Percentiles rank a stretch among this genome's conserved stretches.
phyloP scores from a whole-genome alignment of 1,140 invertebrate species.

The Ceratitis capitata region DNA sequence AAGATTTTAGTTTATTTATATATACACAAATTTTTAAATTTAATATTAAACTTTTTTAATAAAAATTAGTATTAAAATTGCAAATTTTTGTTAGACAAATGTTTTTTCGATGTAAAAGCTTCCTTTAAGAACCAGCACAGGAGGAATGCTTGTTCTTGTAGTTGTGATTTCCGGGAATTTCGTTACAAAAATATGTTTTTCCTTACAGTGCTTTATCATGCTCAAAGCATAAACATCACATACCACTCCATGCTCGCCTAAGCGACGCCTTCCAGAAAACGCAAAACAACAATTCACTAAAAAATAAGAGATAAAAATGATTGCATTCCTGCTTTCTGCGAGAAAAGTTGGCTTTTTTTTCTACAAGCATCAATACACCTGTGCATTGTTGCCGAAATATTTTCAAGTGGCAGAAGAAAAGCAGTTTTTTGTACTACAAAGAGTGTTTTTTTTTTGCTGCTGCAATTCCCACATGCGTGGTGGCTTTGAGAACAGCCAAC shows the following conservation, averaged over 20 bases:
- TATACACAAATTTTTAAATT: too few relatives aligned
- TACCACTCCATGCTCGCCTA: not conserved
- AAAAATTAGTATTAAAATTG: too few relatives aligned
- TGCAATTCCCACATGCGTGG: conserved; percentile 19
- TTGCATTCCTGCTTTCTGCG: not conserved
- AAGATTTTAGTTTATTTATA: too few relatives aligned
- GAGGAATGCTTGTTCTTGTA: too few relatives aligned
- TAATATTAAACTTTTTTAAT: too few relatives aligned
- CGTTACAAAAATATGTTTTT: not conserved
- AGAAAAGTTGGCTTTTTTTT: not conserved
- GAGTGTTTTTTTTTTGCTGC: too few relatives aligned
- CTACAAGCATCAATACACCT: not conserved
- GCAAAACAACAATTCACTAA: not conserved
- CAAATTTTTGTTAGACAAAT: too few relatives aligned
- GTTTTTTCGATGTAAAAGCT: too few relatives aligned
- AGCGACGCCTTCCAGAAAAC: not conserved
- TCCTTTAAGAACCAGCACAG: too few relatives aligned
- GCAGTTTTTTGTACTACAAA: not conserved
- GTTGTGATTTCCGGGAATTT: too few relatives aligned
- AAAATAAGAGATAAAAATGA: not conserved
- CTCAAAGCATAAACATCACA: not conserved
- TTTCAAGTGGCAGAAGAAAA: not conserved
- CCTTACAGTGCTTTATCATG: not conserved
- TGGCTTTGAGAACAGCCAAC: not conserved
- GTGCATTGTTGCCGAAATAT: not conserved